Evolutionary conservation across 2,797 vertebrate species (phyloP), one percentile per base, ranked within the genome.

Genomic region (Cetoscarus ocellatus): DNA sequence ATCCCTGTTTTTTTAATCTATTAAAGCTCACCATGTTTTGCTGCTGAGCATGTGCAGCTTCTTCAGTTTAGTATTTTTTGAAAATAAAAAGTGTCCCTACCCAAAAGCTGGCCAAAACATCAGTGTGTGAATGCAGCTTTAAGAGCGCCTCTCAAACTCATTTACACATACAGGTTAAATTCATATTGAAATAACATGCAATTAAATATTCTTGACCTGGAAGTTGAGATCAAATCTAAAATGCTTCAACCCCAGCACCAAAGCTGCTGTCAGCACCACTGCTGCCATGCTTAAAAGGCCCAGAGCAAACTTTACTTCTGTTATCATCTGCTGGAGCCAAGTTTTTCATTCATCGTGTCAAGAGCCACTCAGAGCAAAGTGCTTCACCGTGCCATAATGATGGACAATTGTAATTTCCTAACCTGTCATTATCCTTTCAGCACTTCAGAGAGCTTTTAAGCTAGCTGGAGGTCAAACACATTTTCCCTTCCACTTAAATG

Each of bases 351-450:
- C 49, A 17, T 15, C 10, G 34, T 70, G 75, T 80, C 61, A 79
- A 84, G 77, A 69, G 77, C 64, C 54, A 53, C 73, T 83, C 55
- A 39, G 52, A 76, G 54, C 35, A 67, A 88, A 90, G 78, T 82
- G 78, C 86, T 71, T 44, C 67, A 64, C 64, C 58, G 49, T 61
- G 84, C 66, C 34, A 67, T 82, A 73, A 77, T 81, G 73, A 73
- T 67, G 79, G 50, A 36, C 55, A 47, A 49, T 72, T 79, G 62
- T 66, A 67, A 78, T 90, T 75, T 77, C 49, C 74, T 73, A 83
- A 80, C 78, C 79, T 76, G 80, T 75, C 60, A 86, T 90, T 86
- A 86, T 83, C 63, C 62, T 53, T 77, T 42, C 43, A 67, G 34
- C 60, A 72, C 54, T 80, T 79, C 7, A 9, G 44, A 61, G 12